These are phyloP conservation scores for Zoanthus solanderi DNA, from an alignment of 92 coral and sea anemone species.

Conservation along the genomic window DNA sequence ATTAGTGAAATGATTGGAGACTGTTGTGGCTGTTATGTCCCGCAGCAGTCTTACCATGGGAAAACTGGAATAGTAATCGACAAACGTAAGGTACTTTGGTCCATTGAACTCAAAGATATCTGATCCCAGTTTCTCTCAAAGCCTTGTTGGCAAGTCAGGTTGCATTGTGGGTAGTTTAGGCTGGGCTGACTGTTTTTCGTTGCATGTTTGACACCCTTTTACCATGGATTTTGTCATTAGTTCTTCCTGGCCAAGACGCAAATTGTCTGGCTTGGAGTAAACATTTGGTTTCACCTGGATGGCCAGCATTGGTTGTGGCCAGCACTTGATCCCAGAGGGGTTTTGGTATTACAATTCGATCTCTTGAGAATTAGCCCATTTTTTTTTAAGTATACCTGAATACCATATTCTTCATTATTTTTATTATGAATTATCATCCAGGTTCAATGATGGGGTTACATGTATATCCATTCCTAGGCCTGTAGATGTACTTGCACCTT, in stretches of 20 bases:
- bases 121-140: constrained; percentile 57
- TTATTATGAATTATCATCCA: neutral
- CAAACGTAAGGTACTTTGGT: constrained; percentile 44
- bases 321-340: neutral
- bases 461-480: constrained; percentile 1
- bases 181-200: constrained; percentile 57
- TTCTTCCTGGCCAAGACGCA: constrained; percentile 16
- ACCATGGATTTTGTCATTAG: constrained; percentile 3
- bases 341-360: constrained; percentile 10
- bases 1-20: constrained; percentile 59
- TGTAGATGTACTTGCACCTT: neutral
- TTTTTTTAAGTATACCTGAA: neutral
- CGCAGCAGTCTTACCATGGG: constrained; percentile 50
- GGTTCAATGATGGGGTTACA: neutral
- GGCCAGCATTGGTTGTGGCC: constrained; percentile 15
- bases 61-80: constrained; percentile 68
- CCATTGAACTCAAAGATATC: constrained; percentile 24
- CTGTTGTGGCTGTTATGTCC: constrained; percentile 63
- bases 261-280: constrained; percentile 63
- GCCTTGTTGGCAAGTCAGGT: constrained; percentile 62
- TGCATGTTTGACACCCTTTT: constrained; percentile 22
- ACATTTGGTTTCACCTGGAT: constrained; percentile 66
- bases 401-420: neutral
- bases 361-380: constrained; percentile 49
- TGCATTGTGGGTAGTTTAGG: constrained; percentile 61